phyloP scores from a whole-genome alignment of 2,113 vertebrate genomes.

The Rhinogobius similis region DNA sequence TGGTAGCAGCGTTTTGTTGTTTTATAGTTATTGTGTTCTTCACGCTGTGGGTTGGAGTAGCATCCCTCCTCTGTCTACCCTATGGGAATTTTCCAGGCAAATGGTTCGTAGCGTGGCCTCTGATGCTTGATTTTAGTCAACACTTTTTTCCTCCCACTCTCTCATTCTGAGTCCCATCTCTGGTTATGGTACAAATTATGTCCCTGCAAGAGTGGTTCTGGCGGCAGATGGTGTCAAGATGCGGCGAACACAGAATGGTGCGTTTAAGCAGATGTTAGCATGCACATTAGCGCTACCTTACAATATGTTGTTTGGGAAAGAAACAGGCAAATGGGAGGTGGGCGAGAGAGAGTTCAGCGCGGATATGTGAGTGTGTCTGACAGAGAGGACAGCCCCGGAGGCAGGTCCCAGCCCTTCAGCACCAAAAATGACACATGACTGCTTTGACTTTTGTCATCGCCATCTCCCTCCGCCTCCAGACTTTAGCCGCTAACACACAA shows the following conservation, averaged over 20 bases:
- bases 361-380: slow-evolving; percentile 77
- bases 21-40: slow-evolving; percentile 25
- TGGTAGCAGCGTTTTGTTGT: slow-evolving; percentile 25
- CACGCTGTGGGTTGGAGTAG: slow-evolving; percentile 5
- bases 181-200: slow-evolving; percentile 30
- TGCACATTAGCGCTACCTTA: slow-evolving; percentile 14
- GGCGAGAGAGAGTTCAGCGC: slow-evolving; percentile 61
- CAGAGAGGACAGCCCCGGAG: slow-evolving; percentile 75
- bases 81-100: slow-evolving; percentile 35
- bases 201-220: slow-evolving; percentile 21
- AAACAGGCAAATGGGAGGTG: slow-evolving; percentile 54
- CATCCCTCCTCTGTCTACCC: background rate
- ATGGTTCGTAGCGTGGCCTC: slow-evolving; percentile 43
- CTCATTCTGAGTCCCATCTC: slow-evolving; percentile 10
- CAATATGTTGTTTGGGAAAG: slow-evolving; percentile 34
- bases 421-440: slow-evolving; percentile 80
- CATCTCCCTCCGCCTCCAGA: slow-evolving; percentile 65
- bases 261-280: slow-evolving; percentile 32
- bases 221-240: slow-evolving; percentile 28
- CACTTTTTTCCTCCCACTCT: slow-evolving; percentile 12
- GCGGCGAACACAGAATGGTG: slow-evolving; percentile 20
- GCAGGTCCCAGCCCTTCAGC: slow-evolving; percentile 76
- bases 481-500: slow-evolving; percentile 73
- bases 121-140: slow-evolving; percentile 45
- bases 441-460: slow-evolving; percentile 80